These are phyloP conservation scores for Allacma fusca DNA, from an alignment of 2,888 invertebrate species.

Conservation along the genomic window DNA sequence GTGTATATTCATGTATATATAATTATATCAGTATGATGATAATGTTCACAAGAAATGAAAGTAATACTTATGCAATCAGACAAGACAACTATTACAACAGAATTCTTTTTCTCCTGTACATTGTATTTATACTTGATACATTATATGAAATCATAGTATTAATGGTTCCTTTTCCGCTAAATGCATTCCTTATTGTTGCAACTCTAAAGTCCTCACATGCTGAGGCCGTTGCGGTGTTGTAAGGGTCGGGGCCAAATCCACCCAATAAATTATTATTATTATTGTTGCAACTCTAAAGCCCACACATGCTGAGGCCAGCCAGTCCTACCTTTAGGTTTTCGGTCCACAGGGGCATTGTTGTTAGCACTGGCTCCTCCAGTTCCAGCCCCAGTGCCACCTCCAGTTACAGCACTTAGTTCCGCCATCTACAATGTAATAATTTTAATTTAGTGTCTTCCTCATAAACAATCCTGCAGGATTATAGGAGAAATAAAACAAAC, in stretches of 20 bases:
- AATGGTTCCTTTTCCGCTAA: no score
- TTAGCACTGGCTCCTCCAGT: not conserved
- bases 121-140: not conserved
- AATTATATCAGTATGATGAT: no score
- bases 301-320: slow-evolving; percentile 98
- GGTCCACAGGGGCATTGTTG: slow-evolving; percentile 39
- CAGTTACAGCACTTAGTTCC: slow-evolving; percentile 11
- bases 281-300: slow-evolving; percentile 73
- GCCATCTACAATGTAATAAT: slow-evolving; percentile 10
- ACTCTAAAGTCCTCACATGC: no score
- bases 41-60: not conserved
- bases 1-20: no score
- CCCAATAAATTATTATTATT: no score
- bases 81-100: not conserved
- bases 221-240: no score
- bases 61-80: slow-evolving; percentile 26
- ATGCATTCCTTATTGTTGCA: no score
- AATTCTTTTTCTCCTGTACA: not conserved
- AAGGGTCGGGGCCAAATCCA: no score
- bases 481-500: no score
- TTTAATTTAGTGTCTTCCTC: not conserved
- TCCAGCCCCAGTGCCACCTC: not conserved
- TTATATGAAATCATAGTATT: not conserved
- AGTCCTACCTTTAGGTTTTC: slow-evolving; percentile 80
- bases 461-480: no score